These are phyloP conservation scores for Zapus hudsonius DNA, from an alignment of 2,113 vertebrate species.

Conservation along the genomic window DNA sequence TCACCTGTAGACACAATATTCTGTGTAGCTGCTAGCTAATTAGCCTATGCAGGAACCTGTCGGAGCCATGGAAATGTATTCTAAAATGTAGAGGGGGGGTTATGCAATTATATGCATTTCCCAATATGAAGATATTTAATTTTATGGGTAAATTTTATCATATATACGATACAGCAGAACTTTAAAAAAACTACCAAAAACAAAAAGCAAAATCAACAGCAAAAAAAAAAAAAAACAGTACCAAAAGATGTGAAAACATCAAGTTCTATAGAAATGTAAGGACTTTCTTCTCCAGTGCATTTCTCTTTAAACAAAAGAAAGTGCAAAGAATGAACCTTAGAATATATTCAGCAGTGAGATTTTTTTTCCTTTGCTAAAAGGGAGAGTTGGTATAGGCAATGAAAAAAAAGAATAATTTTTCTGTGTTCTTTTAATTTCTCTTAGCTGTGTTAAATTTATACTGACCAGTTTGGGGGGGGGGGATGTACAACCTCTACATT, in stretches of 20 bases:
- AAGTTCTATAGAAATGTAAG: neutral
- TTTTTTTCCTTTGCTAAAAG: conserved; percentile 15
- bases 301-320: conserved; percentile 14
- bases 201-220: too few species aligned
- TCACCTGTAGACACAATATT: neutral
- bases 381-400: neutral
- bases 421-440: conserved; percentile 1
- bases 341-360: neutral
- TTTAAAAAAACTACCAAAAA: neutral
- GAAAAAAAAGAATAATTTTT: neutral
- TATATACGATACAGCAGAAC: neutral
- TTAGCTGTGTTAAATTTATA: conserved; percentile 20
- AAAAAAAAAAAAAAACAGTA: neutral
- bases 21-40: neutral
- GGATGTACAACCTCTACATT: neutral
- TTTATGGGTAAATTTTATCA: too few species aligned
- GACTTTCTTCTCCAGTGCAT: neutral
- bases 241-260: neutral
- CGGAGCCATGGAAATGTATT: neutral
- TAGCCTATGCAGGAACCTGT: too few species aligned
- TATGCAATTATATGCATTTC: neutral
- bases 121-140: neutral
- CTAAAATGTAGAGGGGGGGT: neutral
- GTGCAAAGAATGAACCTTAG: neutral
- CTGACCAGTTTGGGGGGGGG: neutral